phyloP scores from a whole-genome alignment of 2,797 vertebrate species.

The Diceros bicornis region DNA sequence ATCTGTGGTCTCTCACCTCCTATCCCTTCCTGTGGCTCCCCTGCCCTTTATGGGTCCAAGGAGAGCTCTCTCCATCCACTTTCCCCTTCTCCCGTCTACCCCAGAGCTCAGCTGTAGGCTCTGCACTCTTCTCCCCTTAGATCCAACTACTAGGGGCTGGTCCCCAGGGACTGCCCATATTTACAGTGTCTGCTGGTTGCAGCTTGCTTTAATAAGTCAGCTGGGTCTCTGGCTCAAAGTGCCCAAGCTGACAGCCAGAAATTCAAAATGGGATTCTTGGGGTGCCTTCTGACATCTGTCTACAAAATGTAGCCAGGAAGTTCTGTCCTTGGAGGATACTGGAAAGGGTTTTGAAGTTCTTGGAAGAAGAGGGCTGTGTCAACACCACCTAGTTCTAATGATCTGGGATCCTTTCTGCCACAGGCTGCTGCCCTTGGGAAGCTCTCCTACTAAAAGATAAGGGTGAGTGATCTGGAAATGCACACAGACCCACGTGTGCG shows the following conservation, averaged over 20 bases:
- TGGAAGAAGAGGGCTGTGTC: background rate
- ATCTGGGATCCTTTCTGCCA: background rate
- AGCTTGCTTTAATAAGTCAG: background rate
- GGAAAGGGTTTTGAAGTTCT: background rate
- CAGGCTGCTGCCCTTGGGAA: fast-evolving
- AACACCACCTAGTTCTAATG: background rate
- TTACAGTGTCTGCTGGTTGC: background rate
- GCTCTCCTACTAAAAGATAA: background rate
- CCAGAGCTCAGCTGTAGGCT: background rate
- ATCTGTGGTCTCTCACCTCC: background rate
- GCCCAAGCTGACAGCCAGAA: background rate
- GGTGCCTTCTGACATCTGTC: background rate
- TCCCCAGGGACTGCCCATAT: background rate
- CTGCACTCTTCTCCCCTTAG: background rate
- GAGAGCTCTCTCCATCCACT: background rate
- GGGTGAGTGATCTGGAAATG: background rate
- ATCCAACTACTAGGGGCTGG: background rate
- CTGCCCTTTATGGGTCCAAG: background rate
- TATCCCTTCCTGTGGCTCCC: background rate
- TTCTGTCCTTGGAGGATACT: background rate
- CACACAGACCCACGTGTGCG: fast-evolving
- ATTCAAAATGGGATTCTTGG: background rate
- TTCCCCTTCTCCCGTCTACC: background rate
- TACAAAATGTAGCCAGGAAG: background rate
- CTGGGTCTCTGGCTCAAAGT: background rate